A percentile compares a stretch with the other conserved stretches of the same genome.
Evolutionary conservation across 1,140 invertebrate species (phyloP).

Genomic region (Drosophila pruinosa): DNA sequence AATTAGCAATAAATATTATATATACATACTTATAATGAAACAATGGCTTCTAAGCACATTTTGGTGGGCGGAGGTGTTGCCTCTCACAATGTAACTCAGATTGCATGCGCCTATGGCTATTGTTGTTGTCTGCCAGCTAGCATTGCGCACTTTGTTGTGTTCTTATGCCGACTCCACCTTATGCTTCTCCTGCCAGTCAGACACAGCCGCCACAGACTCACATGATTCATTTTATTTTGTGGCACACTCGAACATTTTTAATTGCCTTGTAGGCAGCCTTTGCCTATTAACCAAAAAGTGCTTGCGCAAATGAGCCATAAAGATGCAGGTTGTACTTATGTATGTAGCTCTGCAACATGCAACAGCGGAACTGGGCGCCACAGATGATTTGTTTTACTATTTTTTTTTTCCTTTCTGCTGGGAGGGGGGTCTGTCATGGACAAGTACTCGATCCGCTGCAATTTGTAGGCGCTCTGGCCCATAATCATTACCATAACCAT

Average conservation of each 20-base stretch:
- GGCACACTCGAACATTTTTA: constrained; percentile 44
- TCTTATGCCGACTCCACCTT: constrained; percentile 18
- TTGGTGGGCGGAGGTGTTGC: constrained; percentile 67
- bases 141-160: constrained; percentile 17
- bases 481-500: constrained; percentile 59
- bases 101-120: constrained; percentile 47
- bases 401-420: neutral
- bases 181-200: neutral
- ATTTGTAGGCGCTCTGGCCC: constrained; percentile 6
- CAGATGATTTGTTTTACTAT: constrained; percentile 1
- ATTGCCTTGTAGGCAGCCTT: constrained; percentile 76
- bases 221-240: constrained; percentile 38
- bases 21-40: constrained; percentile 42
- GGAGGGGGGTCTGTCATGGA: neutral
- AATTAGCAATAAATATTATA: constrained; percentile 50
- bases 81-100: constrained; percentile 35
- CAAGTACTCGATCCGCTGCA: neutral
- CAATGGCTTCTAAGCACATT: constrained; percentile 58
- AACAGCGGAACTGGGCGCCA: constrained; percentile 48
- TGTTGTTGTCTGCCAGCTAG: constrained; percentile 35
- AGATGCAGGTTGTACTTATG: neutral
- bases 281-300: constrained; percentile 59
- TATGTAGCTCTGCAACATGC: neutral
- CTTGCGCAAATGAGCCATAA: constrained; percentile 54
- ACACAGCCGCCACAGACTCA: neutral